A percentile compares a stretch with the other conserved stretches of the same genome.
Evolutionary conservation across 92 coral and sea anemone genomes (phyloP).

Genomic region (Scolanthus callimorphus): DNA sequence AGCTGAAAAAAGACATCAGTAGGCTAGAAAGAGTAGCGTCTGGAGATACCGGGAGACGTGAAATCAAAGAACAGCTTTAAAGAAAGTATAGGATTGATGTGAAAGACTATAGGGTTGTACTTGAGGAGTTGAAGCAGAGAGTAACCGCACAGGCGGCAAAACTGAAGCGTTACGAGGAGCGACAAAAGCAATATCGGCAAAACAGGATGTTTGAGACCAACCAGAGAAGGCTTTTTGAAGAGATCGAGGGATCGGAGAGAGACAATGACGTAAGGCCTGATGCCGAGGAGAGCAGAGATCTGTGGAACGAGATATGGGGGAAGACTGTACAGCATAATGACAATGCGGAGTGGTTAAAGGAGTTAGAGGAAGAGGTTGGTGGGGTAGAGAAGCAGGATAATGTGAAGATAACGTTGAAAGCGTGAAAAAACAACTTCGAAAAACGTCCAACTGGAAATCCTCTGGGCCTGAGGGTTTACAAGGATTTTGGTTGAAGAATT

Average conservation of each 20-base stretch:
- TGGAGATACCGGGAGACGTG: conserved; percentile 13
- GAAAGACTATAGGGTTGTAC: conserved; percentile 8
- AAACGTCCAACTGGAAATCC: too few relatives aligned
- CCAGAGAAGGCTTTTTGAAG: conserved; percentile 20
- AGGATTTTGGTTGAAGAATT: too few relatives aligned
- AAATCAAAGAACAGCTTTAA: conserved; percentile 15
- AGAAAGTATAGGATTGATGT: conserved; percentile 4
- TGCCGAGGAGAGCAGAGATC: conserved; percentile 19
- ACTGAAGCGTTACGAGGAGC: conserved; percentile 23
- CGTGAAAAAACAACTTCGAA: too few relatives aligned
- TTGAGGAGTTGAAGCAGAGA: conserved; percentile 28
- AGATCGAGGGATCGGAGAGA: conserved; percentile 24
- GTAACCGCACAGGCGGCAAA: conserved; percentile 18
- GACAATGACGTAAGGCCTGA: conserved; percentile 12
- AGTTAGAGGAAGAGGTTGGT: conserved; percentile 4
- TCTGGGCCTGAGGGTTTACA: too few relatives aligned
- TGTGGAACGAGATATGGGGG: conserved; percentile 29
- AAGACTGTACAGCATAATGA: conserved; percentile 19
- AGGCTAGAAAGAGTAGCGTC: conserved; percentile 27
- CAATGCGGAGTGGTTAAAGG: conserved; percentile 27
- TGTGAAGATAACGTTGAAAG: too few relatives aligned
- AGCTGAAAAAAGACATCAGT: conserved; percentile 37
- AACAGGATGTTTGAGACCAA: conserved; percentile 39
- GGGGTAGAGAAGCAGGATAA: conserved; percentile 15
- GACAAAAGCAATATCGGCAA: conserved; percentile 39